These are phyloP conservation scores for Poeciliopsis turrubarensis DNA, from an alignment of 2,113 vertebrate species.

Conservation along the genomic window DNA sequence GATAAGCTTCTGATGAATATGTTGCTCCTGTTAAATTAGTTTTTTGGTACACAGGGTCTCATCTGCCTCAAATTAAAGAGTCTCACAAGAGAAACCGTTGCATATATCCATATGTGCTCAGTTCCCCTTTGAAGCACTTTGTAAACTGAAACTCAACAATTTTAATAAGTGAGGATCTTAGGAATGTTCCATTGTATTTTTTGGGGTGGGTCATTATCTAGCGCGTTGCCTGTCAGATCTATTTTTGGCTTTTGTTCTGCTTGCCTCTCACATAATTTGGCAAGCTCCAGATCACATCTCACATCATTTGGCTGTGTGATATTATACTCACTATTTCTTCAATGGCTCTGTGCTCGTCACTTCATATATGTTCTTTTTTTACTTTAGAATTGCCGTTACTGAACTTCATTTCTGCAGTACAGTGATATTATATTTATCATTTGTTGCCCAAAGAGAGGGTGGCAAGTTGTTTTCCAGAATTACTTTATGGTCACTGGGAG, in stretches of 20 bases:
- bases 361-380: conserved; percentile 17
- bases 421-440: not conserved
- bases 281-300: conserved; percentile 41
- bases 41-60: conserved; percentile 47
- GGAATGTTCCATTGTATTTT: conserved; percentile 31
- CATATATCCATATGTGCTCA: conserved; percentile 38
- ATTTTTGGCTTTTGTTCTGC: conserved; percentile 54
- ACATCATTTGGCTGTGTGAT: conserved; percentile 67
- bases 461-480: not conserved
- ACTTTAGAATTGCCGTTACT: conserved; percentile 21
- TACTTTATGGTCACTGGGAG: not conserved
- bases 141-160: conserved; percentile 40
- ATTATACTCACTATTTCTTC: conserved; percentile 41
- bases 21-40: conserved; percentile 45
- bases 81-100: conserved; percentile 35
- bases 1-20: conserved; percentile 39
- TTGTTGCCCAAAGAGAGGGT: not conserved
- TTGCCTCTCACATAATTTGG: conserved; percentile 70
- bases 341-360: conserved; percentile 8
- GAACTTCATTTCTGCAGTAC: not conserved
- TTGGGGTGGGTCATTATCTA: conserved; percentile 47
- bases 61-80: conserved; percentile 54
- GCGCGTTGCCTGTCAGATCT: conserved; percentile 45
- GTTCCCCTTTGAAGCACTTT: conserved; percentile 37
- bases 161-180: conserved; percentile 39